A percentile compares a stretch with the other conserved stretches of the same genome.
These are phyloP conservation scores for Eidolon helvum DNA, from an alignment of 2,113 vertebrate genomes.

Conservation along the genomic window DNA sequence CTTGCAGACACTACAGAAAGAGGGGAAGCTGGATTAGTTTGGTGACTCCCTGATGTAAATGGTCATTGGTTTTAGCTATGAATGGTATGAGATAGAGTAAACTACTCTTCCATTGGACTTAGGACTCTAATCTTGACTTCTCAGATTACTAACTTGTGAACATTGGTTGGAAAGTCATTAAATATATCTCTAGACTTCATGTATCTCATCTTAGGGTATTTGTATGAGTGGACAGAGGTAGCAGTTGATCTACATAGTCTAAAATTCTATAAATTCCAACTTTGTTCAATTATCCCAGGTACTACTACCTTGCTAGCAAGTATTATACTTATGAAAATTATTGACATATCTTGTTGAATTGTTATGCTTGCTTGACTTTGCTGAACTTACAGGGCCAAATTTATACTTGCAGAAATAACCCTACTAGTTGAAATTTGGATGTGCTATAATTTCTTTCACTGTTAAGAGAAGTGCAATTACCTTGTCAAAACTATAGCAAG, in stretches of 20 bases:
- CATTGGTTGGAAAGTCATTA: not conserved
- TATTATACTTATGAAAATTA: not conserved
- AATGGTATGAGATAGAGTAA: not conserved
- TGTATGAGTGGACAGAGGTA: not conserved
- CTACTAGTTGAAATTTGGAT: conserved; percentile 11
- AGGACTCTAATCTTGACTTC: not conserved
- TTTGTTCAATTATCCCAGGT: not conserved
- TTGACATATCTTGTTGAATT: not conserved
- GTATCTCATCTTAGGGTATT: not conserved
- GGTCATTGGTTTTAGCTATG: not conserved
- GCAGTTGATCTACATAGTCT: not conserved
- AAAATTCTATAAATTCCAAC: not conserved
- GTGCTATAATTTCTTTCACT: not conserved
- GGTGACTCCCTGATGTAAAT: not conserved
- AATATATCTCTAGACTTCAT: not conserved
- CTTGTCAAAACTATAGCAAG: conserved; percentile 37
- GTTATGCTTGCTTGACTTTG: not conserved
- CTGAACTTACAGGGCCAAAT: not conserved
- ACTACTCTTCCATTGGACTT: not conserved
- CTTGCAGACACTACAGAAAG: not conserved
- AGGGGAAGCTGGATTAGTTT: not conserved
- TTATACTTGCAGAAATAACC: not conserved
- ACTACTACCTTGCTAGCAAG: not conserved
- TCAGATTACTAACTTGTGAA: not conserved
- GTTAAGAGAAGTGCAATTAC: conserved; percentile 26